Evolutionary conservation across 2,888 invertebrate species (phyloP).

Genomic region (Diabrotica balteata): DNA sequence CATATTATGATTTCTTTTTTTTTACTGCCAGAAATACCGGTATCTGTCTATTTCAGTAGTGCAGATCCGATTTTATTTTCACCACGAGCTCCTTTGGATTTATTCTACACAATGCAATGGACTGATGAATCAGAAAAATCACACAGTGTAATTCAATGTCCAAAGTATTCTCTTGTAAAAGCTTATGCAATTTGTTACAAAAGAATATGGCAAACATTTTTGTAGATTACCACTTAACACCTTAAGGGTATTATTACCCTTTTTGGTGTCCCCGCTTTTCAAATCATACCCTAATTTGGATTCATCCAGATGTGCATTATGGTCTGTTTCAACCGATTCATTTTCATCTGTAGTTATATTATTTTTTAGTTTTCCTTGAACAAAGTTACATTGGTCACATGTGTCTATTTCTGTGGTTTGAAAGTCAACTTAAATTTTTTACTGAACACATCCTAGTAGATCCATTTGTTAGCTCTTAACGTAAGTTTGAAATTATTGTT

Average conservation of each 20-base stretch:
- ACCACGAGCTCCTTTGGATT: conserved; percentile 16
- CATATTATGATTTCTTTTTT: conserved; percentile 7
- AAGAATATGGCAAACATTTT: conserved; percentile 16
- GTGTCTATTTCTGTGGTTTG: conserved; percentile 23
- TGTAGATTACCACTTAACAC: conserved; percentile 6
- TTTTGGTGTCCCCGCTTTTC: too few species aligned
- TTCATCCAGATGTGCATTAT: conserved; percentile 21
- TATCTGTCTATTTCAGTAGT: conserved; percentile 8
- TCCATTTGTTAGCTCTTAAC: neutral
- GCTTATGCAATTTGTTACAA: conserved; percentile 21
- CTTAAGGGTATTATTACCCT: conserved; percentile 18
- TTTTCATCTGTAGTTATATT: conserved; percentile 17
- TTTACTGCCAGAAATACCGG: neutral
- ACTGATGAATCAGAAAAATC: conserved; percentile 8
- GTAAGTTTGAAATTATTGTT: neutral
- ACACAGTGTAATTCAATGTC: conserved; percentile 13
- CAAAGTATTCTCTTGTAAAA: too few species aligned
- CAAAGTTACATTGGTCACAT: conserved; percentile 14
- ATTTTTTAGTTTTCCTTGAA: conserved; percentile 12
- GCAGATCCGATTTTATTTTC: too few species aligned
- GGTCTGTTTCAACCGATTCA: conserved; percentile 13
- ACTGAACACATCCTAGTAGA: conserved; percentile 10
- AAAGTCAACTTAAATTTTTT: conserved; percentile 17
- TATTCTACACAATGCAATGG: conserved; percentile 13
- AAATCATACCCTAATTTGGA: conserved; percentile 17